Percentiles rank a stretch among this genome's conserved stretches.
phyloP scores from a whole-genome alignment of 2,888 invertebrate genomes.

The Dryadula phaetusa region DNA sequence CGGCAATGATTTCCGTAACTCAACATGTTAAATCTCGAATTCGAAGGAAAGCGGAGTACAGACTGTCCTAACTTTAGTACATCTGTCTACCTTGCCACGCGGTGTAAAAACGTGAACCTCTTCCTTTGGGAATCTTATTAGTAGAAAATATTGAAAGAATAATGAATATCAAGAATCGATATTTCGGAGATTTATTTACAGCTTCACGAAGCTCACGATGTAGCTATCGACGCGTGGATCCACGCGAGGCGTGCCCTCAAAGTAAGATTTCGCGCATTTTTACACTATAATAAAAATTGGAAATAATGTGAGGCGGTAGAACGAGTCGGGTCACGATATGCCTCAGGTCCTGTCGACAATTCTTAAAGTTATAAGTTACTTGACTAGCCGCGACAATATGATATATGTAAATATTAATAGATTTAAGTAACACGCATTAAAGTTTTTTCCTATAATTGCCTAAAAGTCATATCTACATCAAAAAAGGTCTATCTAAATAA shows the following conservation, averaged over 20 bases:
- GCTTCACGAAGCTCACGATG: conserved; percentile 67
- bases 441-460: no score
- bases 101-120: no score
- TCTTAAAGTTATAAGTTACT: conserved; percentile 71
- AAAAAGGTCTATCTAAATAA: no score
- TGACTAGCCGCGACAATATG: conserved; percentile 61
- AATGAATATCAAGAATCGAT: conserved; percentile 34
- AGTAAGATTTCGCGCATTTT: conserved; percentile 79
- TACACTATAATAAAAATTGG: conserved; percentile 80
- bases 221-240: conserved; percentile 78
- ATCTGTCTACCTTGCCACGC: no score
- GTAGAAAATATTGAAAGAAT: conserved; percentile 25
- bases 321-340: conserved; percentile 77
- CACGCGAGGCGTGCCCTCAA: conserved; percentile 71
- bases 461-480: no score
- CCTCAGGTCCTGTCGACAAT: conserved; percentile 73
- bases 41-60: no score
- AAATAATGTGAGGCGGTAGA: conserved; percentile 73
- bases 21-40: no score
- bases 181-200: conserved; percentile 53
- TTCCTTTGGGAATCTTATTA: neutral
- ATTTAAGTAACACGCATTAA: no score
- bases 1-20: no score
- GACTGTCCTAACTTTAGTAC: no score
- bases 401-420: no score